phyloP scores from a whole-genome alignment of 1,140 invertebrate genomes.

The Pseudachorutes palmiensis region DNA sequence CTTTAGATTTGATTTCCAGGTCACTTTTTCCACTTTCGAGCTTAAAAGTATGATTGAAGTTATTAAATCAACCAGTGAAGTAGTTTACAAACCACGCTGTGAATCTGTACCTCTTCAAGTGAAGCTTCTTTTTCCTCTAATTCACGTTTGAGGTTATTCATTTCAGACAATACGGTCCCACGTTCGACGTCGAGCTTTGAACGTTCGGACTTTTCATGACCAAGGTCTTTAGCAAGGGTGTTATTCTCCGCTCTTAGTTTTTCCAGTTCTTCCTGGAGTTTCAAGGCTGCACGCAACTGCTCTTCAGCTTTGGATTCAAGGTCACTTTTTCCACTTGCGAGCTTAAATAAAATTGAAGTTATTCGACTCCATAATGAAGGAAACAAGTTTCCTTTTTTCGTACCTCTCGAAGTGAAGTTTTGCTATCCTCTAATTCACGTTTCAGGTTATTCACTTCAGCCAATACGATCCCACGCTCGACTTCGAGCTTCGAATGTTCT shows the following conservation, averaged over 20 bases:
- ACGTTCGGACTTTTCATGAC: background rate
- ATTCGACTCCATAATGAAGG: no score
- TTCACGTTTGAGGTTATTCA: background rate
- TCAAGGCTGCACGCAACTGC: no score
- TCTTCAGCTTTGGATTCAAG: background rate
- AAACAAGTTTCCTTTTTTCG: no score
- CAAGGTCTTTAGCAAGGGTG: background rate
- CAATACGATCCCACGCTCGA: no score
- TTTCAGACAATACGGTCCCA: no score
- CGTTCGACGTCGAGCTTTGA: background rate
- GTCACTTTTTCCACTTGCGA: background rate
- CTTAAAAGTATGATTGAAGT: no score
- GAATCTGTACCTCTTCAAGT: background rate
- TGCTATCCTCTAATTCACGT: background rate
- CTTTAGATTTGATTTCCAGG: background rate
- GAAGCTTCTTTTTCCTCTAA: background rate
- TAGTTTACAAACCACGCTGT: no score
- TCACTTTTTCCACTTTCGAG: background rate
- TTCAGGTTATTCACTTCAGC: background rate
- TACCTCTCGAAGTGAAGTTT: background rate
- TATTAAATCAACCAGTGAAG: no score
- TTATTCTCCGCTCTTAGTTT: background rate
- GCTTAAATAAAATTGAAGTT: no score
- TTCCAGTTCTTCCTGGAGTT: background rate
- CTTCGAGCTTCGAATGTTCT: background rate